phyloP scores from a whole-genome alignment of 2,888 invertebrate species.

The Lepidocyrtoides sp. region DNA sequence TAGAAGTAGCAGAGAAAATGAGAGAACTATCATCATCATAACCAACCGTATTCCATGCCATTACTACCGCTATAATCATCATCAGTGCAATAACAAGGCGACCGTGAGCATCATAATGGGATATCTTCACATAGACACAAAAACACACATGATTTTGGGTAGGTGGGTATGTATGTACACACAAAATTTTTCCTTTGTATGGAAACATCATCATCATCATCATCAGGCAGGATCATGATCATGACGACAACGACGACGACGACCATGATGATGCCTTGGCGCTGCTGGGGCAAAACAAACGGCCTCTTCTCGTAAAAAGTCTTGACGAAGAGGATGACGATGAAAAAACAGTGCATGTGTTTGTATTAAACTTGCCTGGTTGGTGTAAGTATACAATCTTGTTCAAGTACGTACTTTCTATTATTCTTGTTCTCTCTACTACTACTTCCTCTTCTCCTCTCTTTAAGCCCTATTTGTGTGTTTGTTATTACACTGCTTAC shows the following conservation, averaged over 20 bases:
- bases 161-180: no score
- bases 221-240: not conserved
- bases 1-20: no score
- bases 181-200: constrained; percentile 4
- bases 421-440: constrained; percentile 23
- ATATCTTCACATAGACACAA: constrained; percentile 18
- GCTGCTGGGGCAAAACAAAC: constrained; percentile 23
- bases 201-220: constrained; percentile 10
- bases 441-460: not conserved
- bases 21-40: constrained; percentile 66
- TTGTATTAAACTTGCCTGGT: not conserved
- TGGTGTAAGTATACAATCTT: not conserved
- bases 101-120: constrained; percentile 47
- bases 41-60: constrained; percentile 47
- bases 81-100: constrained; percentile 67
- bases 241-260: not conserved
- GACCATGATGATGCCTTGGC: not conserved
- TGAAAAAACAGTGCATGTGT: not conserved
- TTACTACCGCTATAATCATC: constrained; percentile 69
- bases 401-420: constrained; percentile 49
- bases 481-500: constrained; percentile 49
- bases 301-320: not conserved
- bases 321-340: not conserved
- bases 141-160: not conserved
- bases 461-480: constrained; percentile 2